phyloP scores from a whole-genome alignment of 2,797 vertebrate genomes.

The Megaceryle alcyon region DNA sequence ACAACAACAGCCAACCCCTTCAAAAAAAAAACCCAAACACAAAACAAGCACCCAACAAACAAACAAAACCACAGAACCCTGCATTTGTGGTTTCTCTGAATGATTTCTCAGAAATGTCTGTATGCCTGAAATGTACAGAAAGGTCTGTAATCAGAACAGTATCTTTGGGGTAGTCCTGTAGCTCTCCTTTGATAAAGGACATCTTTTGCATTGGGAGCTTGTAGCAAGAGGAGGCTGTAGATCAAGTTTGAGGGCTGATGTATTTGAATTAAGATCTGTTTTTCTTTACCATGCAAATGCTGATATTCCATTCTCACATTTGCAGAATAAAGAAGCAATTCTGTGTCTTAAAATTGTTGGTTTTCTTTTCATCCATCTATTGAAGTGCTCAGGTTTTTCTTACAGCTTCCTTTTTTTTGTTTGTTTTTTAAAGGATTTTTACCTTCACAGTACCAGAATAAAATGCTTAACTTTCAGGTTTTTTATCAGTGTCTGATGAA shows the following conservation, averaged over 20 bases:
- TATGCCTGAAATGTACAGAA: too few relatives aligned
- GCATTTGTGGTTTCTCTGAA: accelerated
- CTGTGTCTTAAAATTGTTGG: not conserved
- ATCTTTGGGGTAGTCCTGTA: not conserved
- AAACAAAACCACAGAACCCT: not conserved
- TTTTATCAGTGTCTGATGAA: not conserved
- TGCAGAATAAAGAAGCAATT: not conserved
- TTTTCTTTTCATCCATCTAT: not conserved
- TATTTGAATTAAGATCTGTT: not conserved
- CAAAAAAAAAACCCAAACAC: not conserved
- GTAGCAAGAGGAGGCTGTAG: not conserved
- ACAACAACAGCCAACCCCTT: not conserved
- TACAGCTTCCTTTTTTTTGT: not conserved
- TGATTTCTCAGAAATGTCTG: not conserved
- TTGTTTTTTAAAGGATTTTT: not conserved
- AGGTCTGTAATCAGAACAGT: not conserved
- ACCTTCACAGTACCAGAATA: not conserved
- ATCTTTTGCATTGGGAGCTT: not conserved
- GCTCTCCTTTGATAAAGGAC: not conserved
- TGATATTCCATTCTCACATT: not conserved
- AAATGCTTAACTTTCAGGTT: not conserved
- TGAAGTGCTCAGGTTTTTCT: not conserved
- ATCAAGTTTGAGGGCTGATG: not conserved
- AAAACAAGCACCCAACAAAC: not conserved
- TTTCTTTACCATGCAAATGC: not conserved